phyloP scores from a whole-genome alignment of 2,888 invertebrate species.

The Carterocephalus palaemon region DNA sequence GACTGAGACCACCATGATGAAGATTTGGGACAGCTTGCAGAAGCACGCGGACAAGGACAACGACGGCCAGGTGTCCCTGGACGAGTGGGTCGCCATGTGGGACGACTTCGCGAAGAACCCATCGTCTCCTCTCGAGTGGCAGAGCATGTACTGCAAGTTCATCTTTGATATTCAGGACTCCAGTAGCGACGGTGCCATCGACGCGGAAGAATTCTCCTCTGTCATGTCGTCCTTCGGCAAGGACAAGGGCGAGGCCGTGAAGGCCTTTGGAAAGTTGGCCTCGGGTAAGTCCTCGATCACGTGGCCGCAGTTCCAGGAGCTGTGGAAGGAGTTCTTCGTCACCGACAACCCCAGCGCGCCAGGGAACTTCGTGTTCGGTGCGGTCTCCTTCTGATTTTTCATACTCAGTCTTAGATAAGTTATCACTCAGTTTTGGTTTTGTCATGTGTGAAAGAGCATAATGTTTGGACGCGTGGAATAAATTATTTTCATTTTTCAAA shows the following conservation, averaged over 20 bases:
- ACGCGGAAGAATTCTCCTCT: constrained; percentile 88
- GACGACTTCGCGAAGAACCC: constrained; percentile 87
- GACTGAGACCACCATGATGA: constrained; percentile 84
- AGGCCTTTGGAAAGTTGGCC: constrained; percentile 89
- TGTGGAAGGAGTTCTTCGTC: constrained; percentile 92
- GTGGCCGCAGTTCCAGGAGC: constrained; percentile 85
- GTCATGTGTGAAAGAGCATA: too few species aligned
- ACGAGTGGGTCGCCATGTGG: constrained; percentile 95
- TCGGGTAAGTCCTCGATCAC: constrained; percentile 85
- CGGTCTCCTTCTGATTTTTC: constrained; percentile 81
- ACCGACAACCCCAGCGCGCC: constrained; percentile 87
- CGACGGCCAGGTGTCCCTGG: constrained; percentile 90
- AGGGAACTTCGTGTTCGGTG: constrained; percentile 93
- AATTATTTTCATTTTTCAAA: too few species aligned
- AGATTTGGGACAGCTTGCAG: constrained; percentile 91
- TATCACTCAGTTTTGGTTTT: neutral
- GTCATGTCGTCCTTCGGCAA: constrained; percentile 90
- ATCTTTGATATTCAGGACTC: constrained; percentile 93
- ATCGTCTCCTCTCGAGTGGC: constrained; percentile 87
- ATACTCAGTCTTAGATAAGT: neutral
- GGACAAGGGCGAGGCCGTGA: constrained; percentile 83
- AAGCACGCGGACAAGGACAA: constrained; percentile 90
- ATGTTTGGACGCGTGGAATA: too few species aligned
- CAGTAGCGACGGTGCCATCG: constrained; percentile 86
- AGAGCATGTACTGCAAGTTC: constrained; percentile 89